A percentile compares a stretch with the other conserved stretches of the same genome.
Conservation (phyloP, 1,140 invertebrate species). For the Pseudachorutes palmiensis region DNA sequence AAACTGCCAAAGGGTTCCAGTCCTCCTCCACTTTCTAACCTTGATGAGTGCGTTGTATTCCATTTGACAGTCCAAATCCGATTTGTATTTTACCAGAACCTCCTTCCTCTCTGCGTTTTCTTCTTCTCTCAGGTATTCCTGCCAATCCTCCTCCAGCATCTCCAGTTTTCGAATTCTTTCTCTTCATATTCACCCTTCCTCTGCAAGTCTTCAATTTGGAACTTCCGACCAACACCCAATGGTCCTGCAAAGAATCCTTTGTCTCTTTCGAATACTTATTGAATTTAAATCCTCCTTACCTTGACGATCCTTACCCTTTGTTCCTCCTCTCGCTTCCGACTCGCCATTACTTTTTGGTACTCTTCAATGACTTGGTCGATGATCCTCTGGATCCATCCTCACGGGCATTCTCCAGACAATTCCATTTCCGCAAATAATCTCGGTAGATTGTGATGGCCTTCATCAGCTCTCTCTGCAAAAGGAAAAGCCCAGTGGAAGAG, state of each 20-base stretch:
- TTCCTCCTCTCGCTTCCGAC: conserved; percentile 17
- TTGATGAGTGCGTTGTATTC: conserved; percentile 18
- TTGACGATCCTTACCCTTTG: conserved; percentile 20
- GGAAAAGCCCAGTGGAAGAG: neutral
- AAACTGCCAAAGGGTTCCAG: too few species aligned
- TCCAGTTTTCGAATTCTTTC: conserved; percentile 19
- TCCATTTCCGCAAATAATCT: conserved; percentile 28
- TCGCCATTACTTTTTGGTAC: conserved; percentile 26
- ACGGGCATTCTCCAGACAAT: conserved; percentile 22
- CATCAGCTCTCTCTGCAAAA: conserved; percentile 31
- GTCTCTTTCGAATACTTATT: conserved; percentile 3
- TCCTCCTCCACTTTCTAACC: too few species aligned
- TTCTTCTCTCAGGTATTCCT: conserved; percentile 23
- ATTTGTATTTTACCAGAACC: conserved; percentile 21
- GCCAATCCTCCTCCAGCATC: conserved; percentile 32
- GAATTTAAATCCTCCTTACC: too few species aligned
- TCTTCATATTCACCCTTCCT: conserved; percentile 21
- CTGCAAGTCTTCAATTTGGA: conserved; percentile 30
- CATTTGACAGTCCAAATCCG: conserved; percentile 29
- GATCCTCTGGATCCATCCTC: conserved; percentile 24
- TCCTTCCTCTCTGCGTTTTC: conserved; percentile 21
- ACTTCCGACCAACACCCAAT: conserved; percentile 22
- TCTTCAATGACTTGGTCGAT: conserved; percentile 35
- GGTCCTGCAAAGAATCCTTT: conserved; percentile 20
- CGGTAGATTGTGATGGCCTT: conserved; percentile 28